Percentiles rank a stretch among this genome's conserved stretches.
These are phyloP conservation scores for Diachrysia chrysitis DNA, from an alignment of 2,888 invertebrate genomes.

Conservation along the genomic window DNA sequence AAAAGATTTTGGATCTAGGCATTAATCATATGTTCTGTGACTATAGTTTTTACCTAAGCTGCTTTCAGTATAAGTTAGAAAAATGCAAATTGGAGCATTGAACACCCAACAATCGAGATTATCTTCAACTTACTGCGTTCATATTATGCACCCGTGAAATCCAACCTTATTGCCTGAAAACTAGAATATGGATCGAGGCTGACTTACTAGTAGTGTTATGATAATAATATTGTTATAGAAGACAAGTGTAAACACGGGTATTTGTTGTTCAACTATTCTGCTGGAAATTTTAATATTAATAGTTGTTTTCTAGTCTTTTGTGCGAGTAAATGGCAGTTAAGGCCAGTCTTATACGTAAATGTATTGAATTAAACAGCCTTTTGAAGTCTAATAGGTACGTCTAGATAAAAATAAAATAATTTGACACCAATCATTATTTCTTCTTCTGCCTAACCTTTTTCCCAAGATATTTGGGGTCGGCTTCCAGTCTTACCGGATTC, in stretches of 20 bases:
- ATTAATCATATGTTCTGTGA: no score
- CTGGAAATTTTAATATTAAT: constrained; percentile 11
- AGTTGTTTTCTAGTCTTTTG: constrained; percentile 9
- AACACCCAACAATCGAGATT: no score
- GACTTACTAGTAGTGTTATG: constrained; percentile 38
- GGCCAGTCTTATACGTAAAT: neutral
- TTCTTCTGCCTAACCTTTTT: no score
- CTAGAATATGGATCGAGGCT: constrained; percentile 47
- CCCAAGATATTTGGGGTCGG: no score
- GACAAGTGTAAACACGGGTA: constrained; percentile 19
- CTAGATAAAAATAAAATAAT: neutral
- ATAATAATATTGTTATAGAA: constrained; percentile 23
- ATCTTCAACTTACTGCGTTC: no score
- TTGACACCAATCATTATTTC: no score
- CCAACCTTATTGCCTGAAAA: constrained; percentile 40
- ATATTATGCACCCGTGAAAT: no score
- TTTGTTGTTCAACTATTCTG: constrained; percentile 22
- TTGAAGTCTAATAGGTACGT: neutral
- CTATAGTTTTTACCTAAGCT: no score
- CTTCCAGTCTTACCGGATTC: no score
- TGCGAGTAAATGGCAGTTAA: neutral
- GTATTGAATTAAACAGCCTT: neutral
- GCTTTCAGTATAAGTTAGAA: no score
- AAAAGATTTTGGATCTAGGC: no score
- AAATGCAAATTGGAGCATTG: no score